Percentiles rank a stretch among this genome's conserved stretches.
Conservation (phyloP, 2,113 vertebrate species). For the Myotis brandtii region DNA sequence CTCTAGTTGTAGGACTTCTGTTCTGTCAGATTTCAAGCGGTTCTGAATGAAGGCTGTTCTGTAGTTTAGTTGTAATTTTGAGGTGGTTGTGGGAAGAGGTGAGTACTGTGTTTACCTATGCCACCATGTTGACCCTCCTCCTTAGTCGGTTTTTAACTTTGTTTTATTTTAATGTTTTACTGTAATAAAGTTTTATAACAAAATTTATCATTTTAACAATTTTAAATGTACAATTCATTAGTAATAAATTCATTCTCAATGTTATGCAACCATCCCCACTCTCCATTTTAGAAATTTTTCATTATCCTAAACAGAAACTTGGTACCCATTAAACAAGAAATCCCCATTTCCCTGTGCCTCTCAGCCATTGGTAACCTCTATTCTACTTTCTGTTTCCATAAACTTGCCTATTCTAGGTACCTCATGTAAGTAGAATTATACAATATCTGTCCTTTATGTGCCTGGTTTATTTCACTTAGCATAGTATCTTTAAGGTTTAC, state of each 20-base stretch:
- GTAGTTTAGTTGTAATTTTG: too few relatives aligned
- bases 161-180: background rate
- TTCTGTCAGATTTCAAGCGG: too few relatives aligned
- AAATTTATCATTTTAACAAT: background rate
- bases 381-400: background rate
- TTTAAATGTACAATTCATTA: constrained; percentile 1
- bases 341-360: background rate
- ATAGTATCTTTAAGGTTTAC: background rate
- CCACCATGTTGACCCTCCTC: too few relatives aligned
- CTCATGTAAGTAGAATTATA: background rate
- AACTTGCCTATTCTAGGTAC: background rate
- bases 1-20: too few relatives aligned
- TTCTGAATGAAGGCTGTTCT: too few relatives aligned
- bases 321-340: background rate
- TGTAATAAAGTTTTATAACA: background rate
- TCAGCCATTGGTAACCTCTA: background rate
- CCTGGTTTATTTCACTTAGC: background rate
- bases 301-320: background rate
- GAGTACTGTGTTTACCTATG: too few relatives aligned
- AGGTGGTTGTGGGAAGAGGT: too few relatives aligned
- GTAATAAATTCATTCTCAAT: background rate
- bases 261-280: background rate
- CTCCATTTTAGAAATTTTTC: background rate
- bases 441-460: background rate
- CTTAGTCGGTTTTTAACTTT: background rate